Percentiles rank a stretch among this genome's conserved stretches.
These are phyloP conservation scores for Hololepta plana DNA, from an alignment of 2,888 invertebrate species.

Conservation along the genomic window DNA sequence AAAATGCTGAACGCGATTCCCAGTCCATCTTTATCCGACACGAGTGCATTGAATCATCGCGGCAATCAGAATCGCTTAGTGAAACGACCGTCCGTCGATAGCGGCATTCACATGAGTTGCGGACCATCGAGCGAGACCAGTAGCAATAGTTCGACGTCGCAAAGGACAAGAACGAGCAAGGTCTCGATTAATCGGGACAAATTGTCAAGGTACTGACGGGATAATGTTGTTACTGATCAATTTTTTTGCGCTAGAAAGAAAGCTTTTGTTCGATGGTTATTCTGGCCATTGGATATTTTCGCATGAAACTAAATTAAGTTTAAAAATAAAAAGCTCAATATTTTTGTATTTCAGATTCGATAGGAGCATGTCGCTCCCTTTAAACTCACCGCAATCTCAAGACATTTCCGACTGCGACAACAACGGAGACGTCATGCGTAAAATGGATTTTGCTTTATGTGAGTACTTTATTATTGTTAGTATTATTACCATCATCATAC, in stretches of 20 bases:
- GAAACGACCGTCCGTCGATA: conserved; percentile 60
- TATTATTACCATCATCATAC: neutral
- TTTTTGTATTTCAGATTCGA: conserved; percentile 36
- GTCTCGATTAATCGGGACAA: conserved; percentile 16
- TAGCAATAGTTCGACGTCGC: conserved; percentile 21
- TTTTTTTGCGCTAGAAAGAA: neutral
- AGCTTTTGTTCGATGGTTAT: neutral
- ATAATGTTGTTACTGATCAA: neutral
- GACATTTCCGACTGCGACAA: conserved; percentile 31
- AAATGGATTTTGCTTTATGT: conserved; percentile 77
- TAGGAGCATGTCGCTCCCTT: conserved; percentile 50
- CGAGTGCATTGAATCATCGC: conserved; percentile 19
- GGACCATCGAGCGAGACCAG: conserved; percentile 23
- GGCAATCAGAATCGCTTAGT: conserved; percentile 29
- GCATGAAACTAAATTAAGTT: too few relatives aligned
- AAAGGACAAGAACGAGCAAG: conserved; percentile 18
- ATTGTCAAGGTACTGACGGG: conserved; percentile 26
- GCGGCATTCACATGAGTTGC: conserved; percentile 52
- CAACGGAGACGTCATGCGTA: conserved; percentile 35
- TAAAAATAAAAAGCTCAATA: too few relatives aligned
- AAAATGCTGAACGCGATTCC: conserved; percentile 20
- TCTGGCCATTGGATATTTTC: conserved; percentile 5
- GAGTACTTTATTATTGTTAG: conserved; percentile 28
- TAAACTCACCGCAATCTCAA: conserved; percentile 29
- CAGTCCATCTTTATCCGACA: conserved; percentile 22